Evolutionary conservation across 2,888 invertebrate genomes (phyloP), one percentile per base, ranked within the genome.

Genomic region (Escarpia spicata): DNA sequence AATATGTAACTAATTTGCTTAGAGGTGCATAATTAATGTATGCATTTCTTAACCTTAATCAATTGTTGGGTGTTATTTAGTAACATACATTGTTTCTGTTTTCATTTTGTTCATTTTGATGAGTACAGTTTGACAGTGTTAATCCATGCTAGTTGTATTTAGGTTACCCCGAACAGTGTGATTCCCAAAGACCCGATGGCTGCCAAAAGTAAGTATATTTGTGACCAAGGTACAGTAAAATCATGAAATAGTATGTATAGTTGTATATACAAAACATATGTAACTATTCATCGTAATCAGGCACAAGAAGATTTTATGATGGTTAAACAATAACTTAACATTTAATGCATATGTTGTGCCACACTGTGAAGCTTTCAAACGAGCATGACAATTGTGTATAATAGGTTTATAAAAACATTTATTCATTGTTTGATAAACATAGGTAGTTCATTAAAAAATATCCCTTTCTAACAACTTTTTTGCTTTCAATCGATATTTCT

Each of bases 81-180:
- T 52, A 90, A 26, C 10, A 92, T 92, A 43, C 0, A 37, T 92
- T 37, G 15, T 92, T 90, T 31, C 4, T 43, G 26, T 43, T 26
- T n/a, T 43, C 9, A 90, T 75, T 90, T n/a, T 60, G 12, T n/a
- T 43, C 9, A 90, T 75, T 90, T n/a, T 60, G 12, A 90, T 92
- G 6, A 45, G 60, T 37, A 43, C 58, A 45, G 43, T 31, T 89
- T 52, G 37, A 26, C 91, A 15, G n/a, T 93, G 75, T 75, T 75
- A 58, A 92, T 45, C 43, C 10, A 43, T 92, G 43, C 9, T 89
- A 89, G 26, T 43, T 75, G 45, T 90, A 91, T 43, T 43, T 91
- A 94, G 94, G 92, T 91, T 94, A 93, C 93, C 93, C 93, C 91
- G 96, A 97, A 3, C 97, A 97, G 52, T 98, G 98, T 96, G 98